These are phyloP conservation scores for Metellina segmentata DNA, from an alignment of 2,888 invertebrate species.

Conservation along the genomic window DNA sequence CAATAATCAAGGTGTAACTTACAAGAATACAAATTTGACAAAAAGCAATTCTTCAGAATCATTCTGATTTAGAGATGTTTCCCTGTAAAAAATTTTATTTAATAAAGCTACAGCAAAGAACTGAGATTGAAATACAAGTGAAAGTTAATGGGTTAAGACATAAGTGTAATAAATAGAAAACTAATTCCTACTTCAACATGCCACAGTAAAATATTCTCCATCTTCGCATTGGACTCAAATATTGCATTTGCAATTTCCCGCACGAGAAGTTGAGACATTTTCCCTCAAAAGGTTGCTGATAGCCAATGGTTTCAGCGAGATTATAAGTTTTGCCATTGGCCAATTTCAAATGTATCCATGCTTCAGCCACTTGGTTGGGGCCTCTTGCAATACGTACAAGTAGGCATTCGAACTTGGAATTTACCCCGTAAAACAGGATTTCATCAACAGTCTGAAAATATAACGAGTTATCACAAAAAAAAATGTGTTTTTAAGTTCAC, in stretches of 20 bases:
- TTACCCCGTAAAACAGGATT: constrained; percentile 56
- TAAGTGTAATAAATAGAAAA: not conserved
- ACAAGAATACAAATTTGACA: constrained; percentile 59
- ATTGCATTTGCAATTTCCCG: constrained; percentile 49
- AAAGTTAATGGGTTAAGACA: not conserved
- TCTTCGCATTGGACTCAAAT: constrained; percentile 51
- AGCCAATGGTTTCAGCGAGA: constrained; percentile 2
- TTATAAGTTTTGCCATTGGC: constrained; percentile 37
- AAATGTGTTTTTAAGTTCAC: too few relatives aligned
- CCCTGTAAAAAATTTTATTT: constrained; percentile 22
- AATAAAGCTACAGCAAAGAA: too few relatives aligned
- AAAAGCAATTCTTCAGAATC: constrained; percentile 17
- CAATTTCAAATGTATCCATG: constrained; percentile 57
- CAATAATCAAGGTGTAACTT: not conserved
- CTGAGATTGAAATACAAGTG: too few relatives aligned
- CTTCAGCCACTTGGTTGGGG: constrained; percentile 35
- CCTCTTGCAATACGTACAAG: constrained; percentile 22
- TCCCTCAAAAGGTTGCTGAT: constrained; percentile 34
- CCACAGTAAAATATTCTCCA: constrained; percentile 68
- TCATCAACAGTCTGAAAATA: constrained; percentile 37
- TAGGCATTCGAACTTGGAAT: constrained; percentile 61
- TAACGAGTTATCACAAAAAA: not conserved
- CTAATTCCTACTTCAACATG: constrained; percentile 52
- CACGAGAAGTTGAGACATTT: constrained; percentile 24
- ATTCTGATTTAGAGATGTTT: not conserved